Evolutionary conservation across 2,113 vertebrate genomes (phyloP), one percentile per base, ranked within the genome.

Genomic region (Circaetus gallicus): DNA sequence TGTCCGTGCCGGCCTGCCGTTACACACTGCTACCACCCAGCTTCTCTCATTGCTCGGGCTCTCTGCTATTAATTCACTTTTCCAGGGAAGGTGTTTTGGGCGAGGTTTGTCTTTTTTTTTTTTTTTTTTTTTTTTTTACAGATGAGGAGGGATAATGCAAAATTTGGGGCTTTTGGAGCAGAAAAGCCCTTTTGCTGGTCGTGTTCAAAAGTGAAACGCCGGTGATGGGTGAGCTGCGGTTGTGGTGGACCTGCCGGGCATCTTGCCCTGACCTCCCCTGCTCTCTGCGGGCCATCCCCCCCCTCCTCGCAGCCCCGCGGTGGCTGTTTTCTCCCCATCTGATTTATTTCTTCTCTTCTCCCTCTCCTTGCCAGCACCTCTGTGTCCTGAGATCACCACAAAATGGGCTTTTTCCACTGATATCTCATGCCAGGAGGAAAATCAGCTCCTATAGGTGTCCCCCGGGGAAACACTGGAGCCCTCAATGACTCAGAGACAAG

Each of bases 301-400:
- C 10, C 5, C 11, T 6, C 34, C 6, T 31, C 1, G 1, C 29
- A 78, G 55, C 18, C 18, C 38, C 1, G 0, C 2, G 0, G 9
- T 0, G 0, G 5, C 7, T 65, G 2, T 34, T 93, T 83, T 80
- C 13, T 89, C 43, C n/a, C 24, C 6, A 2, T 40, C 8, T 21
- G 16, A 78, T 87, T 93, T 63, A 40, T 84, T 62, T 32, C 18
- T 71, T 81, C 40, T 81, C 19, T 69, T 92, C 34, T 69, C 22
- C 49, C 29, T 66, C 58, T 31, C 50, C 31, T n/a, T n/a, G 6
- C 7, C 58, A 79, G 10, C 19, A 28, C 4, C 36, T 85, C 49
- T 0, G 5, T 0, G 4, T 31, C 58, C 45, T 32, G 50, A 65
- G 11, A 45, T 18, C 8, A 4, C 22, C 36, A 16, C n/a, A 50